Evolutionary conservation across 2,888 invertebrate species (phyloP), one percentile per base, ranked within the genome.

Genomic region (Dolichomitus sp.): DNA sequence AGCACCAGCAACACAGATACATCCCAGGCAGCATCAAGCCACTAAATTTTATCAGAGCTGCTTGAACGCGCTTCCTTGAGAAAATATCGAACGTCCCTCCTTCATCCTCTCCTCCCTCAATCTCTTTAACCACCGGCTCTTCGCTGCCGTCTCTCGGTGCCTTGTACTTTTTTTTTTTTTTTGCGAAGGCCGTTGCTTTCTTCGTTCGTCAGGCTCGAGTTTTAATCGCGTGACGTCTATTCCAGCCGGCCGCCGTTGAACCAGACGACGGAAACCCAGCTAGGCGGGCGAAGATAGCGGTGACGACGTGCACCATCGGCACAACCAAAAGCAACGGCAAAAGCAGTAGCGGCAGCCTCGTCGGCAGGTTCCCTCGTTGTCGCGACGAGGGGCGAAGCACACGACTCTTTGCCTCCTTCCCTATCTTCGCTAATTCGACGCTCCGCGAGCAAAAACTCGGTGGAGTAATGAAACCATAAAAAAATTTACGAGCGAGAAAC

Each of bases 401-500:
- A 45, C 33, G 48, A 48, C 65, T 27, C 63, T 50, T 1, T 17
- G 11, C 40, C 27, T 50, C 40, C 52, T 59, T 45, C 70, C 14
- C 61, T 40, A 11, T 80, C 69, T 23, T 72, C 74, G 74, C 81
- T 84, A 81, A 84, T 84, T 84, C 74, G 73, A 78, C 70, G 73
- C 81, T 81, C 69, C 66, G 61, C 73, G 48, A 73, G 76, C 76
- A 83, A 83, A 83, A 83, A 83, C 83, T 76, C 80, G 83, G 72
- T 70, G 80, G 66, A 80, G 84, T 85, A 81, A 85, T 87, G 85
- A 86, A 86, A 86, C 83, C 82, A 79, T 88, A 86, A 90, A 89
- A 85, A 90, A 85, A 90, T 90, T 90, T 89, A 88, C 88, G 88
- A 88, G 70, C 81, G 40, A 65, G 80, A 69, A 86, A 80, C 73